Base-by-base conservation (phyloP, 2,888 invertebrate species). In the Atherix ibis region DNA sequence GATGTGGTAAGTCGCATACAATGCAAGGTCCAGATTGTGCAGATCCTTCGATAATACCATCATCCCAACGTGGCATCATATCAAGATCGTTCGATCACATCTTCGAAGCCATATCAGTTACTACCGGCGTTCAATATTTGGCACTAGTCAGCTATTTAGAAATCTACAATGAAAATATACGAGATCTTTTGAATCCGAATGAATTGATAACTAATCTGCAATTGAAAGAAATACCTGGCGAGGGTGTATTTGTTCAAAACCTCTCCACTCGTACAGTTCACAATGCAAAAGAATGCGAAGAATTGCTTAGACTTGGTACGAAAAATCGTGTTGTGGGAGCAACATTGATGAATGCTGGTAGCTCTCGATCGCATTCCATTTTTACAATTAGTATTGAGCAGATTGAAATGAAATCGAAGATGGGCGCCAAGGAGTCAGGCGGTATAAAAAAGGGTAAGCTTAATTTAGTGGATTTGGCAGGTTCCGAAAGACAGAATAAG, bases 91-190 rank as follows among this genome's bases (percentile, higher is more conserved):
- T 89, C 56, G 87, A 89, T 51, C 89, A 89, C 51, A 73, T 89
- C 37, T 89, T 91, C 60, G 85, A 87, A 55, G 77, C 80, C 0
- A 83, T 82, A 24, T 71, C 80, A 3, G 76, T 81, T 1, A 71
- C 81, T 1, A 71, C 71, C 34, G 70, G 67, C 34, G 66, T 69
- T 6, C 80, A 82, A 51, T 89, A 73, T 56, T 64, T 60, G 25
- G 60, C 52, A 2, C 34, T 60, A 8, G 52, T 54, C 3, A 58
- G 54, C 4, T 95, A 92, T 54, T 68, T 94, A 52, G 94, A 95
- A 65, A 80, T 92, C 31, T 92, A 92, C 64, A 92, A 92, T 58
- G 92, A 92, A 63, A 85, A 81, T 62, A 89, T 92, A 41, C 70
- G 89, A 9, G 92, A 92, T 57, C 65, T 92, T 34, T 62, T 92